These are phyloP conservation scores for Aegotheles bennettii DNA, from an alignment of 2,113 vertebrate species.

Conservation along the genomic window DNA sequence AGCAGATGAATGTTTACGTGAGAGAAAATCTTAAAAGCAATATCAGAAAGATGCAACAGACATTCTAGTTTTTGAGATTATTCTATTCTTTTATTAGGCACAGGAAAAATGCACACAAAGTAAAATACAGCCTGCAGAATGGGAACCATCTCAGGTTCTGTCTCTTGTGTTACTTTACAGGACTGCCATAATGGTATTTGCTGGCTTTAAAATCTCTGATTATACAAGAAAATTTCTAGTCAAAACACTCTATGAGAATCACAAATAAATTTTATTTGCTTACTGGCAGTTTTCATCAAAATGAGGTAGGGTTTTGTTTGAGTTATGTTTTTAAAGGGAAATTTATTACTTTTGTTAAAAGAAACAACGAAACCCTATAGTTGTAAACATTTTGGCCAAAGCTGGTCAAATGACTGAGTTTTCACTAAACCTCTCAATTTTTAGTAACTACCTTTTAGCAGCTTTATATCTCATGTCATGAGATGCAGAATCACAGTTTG, in stretches of 20 bases:
- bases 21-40: neutral
- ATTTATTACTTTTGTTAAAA: neutral
- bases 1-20: neutral
- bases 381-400: neutral
- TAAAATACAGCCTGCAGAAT: neutral
- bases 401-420: neutral
- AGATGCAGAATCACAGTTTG: neutral
- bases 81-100: neutral
- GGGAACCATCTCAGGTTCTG: neutral
- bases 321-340: neutral
- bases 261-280: neutral
- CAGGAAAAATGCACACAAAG: neutral
- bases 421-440: neutral
- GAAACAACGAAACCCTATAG: neutral
- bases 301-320: neutral
- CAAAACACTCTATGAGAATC: neutral
- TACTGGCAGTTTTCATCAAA: neutral
- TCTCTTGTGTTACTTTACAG: neutral
- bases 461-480: neutral
- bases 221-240: neutral
- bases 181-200: neutral
- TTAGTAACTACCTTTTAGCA: neutral
- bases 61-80: neutral
- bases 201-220: neutral
- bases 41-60: neutral